phyloP scores from a whole-genome alignment of 2,888 invertebrate species.

The Troides helena region DNA sequence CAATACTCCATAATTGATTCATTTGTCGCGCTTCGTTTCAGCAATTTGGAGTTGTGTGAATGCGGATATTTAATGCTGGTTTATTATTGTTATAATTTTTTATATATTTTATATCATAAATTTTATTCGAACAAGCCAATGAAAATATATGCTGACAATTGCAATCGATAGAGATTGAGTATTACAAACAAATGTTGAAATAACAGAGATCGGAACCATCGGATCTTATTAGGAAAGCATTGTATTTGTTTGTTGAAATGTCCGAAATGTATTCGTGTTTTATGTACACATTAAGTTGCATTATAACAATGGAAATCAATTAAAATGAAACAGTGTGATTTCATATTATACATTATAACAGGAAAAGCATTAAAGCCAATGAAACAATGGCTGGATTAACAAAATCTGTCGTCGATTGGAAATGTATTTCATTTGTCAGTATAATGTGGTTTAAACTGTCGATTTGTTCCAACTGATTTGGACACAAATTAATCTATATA shows the following conservation, averaged over 20 bases:
- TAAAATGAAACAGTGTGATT: background rate
- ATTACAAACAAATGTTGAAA: too few species aligned
- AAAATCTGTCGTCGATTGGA: background rate
- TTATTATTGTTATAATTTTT: background rate
- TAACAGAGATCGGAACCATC: background rate
- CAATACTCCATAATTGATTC: conserved; percentile 49
- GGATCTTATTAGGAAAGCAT: too few species aligned
- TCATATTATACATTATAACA: background rate
- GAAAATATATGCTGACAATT: too few species aligned
- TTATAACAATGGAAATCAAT: background rate
- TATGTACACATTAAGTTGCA: background rate
- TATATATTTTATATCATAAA: background rate
- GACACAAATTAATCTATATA: background rate
- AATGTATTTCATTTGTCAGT: conserved; percentile 1
- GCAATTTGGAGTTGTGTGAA: conserved; percentile 10
- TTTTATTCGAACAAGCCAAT: background rate
- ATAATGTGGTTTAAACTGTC: conserved; percentile 5
- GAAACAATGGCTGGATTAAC: background rate
- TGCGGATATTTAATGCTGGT: background rate
- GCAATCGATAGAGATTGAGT: too few species aligned
- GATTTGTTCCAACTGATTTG: background rate
- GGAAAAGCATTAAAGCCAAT: conserved; percentile 1
- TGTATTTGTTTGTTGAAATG: background rate
- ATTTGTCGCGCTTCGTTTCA: conserved; percentile 51
- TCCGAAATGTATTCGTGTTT: background rate